Conservation (phyloP, 2,113 vertebrate genomes). For the Zosterops pallidus region DNA sequence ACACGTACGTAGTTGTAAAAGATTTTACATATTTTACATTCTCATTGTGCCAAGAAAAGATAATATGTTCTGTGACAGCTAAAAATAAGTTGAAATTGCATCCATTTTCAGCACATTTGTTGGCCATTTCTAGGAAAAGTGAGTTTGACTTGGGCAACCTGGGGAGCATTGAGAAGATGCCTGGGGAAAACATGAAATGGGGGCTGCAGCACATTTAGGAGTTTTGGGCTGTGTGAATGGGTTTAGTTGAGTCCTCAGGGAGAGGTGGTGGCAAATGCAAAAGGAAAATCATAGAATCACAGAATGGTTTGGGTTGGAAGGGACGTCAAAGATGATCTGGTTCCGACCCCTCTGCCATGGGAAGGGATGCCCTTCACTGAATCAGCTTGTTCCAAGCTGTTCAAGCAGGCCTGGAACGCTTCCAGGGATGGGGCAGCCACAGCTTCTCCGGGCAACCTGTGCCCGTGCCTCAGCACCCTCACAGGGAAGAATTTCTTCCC, state of each 20-base stretch:
- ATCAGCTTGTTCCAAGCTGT: too few relatives aligned
- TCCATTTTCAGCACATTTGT: not conserved
- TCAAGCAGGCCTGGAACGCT: not conserved
- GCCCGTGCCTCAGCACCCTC: rapidly evolving
- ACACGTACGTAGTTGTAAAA: rapidly evolving
- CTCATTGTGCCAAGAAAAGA: not conserved
- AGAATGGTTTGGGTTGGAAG: not conserved
- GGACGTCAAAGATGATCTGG: not conserved
- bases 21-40: not conserved
- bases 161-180: not conserved
- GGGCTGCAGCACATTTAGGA: not conserved
- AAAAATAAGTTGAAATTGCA: not conserved
- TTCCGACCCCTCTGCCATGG: not conserved
- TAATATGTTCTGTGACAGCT: not conserved
- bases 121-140: not conserved
- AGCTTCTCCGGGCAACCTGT: not conserved
- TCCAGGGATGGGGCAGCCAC: not conserved
- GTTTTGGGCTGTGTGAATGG: rapidly evolving
- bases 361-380: not conserved
- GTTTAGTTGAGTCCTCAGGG: not conserved
- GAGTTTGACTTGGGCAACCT: not conserved
- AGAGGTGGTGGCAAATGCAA: rapidly evolving
- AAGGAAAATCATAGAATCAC: not conserved
- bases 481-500: not conserved
- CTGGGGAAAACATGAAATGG: rapidly evolving